Evolutionary conservation across 2,888 invertebrate genomes (phyloP), one percentile per base, ranked within the genome.

Genomic region (Clistopyga incitator): DNA sequence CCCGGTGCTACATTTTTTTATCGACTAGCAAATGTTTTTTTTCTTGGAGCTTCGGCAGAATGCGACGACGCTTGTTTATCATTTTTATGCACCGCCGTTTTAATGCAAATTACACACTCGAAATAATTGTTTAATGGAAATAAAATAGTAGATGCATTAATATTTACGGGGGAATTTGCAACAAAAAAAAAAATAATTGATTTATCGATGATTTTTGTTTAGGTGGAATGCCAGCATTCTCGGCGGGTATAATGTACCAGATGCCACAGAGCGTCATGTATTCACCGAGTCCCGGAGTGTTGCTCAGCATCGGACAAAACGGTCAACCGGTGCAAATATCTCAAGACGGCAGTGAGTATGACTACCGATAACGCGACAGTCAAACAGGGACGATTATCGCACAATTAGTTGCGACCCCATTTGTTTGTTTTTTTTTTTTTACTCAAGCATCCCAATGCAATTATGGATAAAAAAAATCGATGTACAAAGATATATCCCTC

Each of bases 201-300:
- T 56, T 45, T 20, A 6, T 77, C 11, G 70, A 52, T 78, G 20
- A 50, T 68, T 83, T n/a, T n/a, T n/a, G 45, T 81, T 15, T 56
- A 86, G 85, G 86, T 85, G 85, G 86, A 82, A 86, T 87, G 85
- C 84, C 88, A 70, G 87, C 88, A 59, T 90, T 90, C 84, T 90
- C 90, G 56, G 84, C 90, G 82, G 92, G 92, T 77, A 91, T 92
- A 87, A 92, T 92, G 91, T 92, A 92, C 84, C 92, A 92, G 86
- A 92, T 92, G 92, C 91, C 92, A 4, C 92, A 92, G 85, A 92
- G 89, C 71, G 92, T 92, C 56, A 92, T 92, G 87, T 92, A 92
- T 85, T 92, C 92, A 68, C 91, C 92, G 38, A 92, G 91, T 87
- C 90, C 92, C 42, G 92, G 92, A 34, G 92, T 92, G 71, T 87